Conservation (phyloP, 2,888 invertebrate species). For the Psococerastis gibbosa region DNA sequence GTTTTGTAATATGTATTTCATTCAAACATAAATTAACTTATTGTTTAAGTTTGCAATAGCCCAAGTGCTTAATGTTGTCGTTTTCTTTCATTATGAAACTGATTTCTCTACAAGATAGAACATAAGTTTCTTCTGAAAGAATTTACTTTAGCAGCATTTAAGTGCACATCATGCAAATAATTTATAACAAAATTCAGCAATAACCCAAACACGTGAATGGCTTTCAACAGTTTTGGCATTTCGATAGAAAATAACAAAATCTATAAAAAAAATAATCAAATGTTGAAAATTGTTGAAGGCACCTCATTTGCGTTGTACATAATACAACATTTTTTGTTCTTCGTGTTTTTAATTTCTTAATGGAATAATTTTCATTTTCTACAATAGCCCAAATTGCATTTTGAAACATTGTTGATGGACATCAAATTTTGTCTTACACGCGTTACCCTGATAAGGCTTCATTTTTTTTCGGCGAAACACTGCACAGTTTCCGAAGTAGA, state of each 20-base stretch:
- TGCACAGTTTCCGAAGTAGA: neutral
- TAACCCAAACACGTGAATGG: conserved; percentile 10
- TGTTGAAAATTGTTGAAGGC: conserved; percentile 1
- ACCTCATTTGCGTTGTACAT: conserved; percentile 9
- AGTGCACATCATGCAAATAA: neutral
- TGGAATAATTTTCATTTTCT: conserved; percentile 4
- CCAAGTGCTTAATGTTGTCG: neutral
- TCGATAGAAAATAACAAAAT: neutral
- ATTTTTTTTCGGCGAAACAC: no score
- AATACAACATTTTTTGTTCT: conserved; percentile 2
- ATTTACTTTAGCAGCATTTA: neutral
- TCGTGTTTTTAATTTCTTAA: conserved; percentile 1
- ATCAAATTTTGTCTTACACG: no score
- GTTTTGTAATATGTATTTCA: conserved; percentile 9
- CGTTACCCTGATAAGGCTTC: no score
- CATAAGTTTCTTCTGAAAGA: no score
- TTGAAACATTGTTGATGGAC: conserved; percentile 3
- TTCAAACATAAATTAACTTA: conserved; percentile 7
- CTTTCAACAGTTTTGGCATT: conserved; percentile 1
- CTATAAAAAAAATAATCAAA: neutral
- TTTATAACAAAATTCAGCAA: conserved; percentile 4
- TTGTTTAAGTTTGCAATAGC: conserved; percentile 6
- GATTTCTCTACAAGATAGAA: neutral
- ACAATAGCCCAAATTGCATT: conserved; percentile 11
- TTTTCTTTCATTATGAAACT: conserved; percentile 4